Conservation (phyloP, 2,888 invertebrate genomes). For the Seira sanloemensis region DNA sequence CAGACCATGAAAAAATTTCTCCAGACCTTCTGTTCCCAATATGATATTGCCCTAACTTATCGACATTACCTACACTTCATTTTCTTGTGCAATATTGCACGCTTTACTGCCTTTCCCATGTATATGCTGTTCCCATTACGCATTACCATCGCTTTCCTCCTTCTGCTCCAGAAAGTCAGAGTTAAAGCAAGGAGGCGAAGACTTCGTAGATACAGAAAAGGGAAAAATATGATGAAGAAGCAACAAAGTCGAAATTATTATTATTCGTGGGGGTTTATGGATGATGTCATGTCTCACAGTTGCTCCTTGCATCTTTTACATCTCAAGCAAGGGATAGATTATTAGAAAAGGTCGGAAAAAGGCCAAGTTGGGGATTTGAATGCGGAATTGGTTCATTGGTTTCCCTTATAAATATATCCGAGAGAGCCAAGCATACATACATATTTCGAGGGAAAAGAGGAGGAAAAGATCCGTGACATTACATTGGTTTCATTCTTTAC, state of each 20-base stretch:
- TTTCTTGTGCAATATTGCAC: constrained; percentile 53
- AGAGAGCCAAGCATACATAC: not conserved
- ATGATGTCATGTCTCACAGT: not conserved
- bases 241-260: constrained; percentile 19
- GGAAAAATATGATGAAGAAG: constrained; percentile 13
- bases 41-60: not conserved
- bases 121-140: not conserved
- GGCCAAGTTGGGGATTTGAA: constrained; percentile 25
- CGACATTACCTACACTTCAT: not conserved
- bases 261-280: not conserved
- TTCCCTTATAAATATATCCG: not conserved
- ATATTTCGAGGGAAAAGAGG: not conserved
- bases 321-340: not conserved
- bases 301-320: too few relatives aligned
- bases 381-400: not conserved
- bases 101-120: constrained; percentile 40
- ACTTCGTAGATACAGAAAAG: too few relatives aligned
- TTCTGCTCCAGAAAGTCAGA: too few relatives aligned
- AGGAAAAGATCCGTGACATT: not conserved
- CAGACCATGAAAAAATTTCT: constrained; percentile 34
- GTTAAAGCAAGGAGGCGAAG: too few relatives aligned
- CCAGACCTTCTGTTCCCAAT: not conserved
- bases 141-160: not conserved
- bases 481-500: not conserved
- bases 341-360: constrained; percentile 23